Conservation (phyloP, 2,113 vertebrate species). For the Ammospiza nelsoni region DNA sequence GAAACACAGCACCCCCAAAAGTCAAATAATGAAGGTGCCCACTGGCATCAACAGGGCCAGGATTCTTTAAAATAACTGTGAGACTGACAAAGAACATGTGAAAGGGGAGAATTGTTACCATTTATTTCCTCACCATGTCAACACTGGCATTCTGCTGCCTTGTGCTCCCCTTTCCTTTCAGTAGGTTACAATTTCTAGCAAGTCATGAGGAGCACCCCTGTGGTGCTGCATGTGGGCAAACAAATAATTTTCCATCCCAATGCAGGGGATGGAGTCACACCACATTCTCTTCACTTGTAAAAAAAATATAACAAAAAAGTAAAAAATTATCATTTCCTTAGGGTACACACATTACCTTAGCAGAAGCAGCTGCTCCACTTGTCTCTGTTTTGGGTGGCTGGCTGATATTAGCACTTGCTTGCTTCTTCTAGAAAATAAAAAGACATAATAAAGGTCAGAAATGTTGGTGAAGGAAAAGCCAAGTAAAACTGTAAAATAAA, state of each 20-base stretch:
- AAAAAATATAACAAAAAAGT: too few relatives aligned
- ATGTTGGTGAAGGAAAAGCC: background rate
- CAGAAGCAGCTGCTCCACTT: background rate
- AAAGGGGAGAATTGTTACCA: background rate
- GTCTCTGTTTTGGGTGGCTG: background rate
- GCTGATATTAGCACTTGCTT: background rate
- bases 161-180: background rate
- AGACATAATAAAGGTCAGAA: background rate
- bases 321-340: background rate
- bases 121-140: background rate
- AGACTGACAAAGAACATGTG: background rate
- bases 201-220: background rate
- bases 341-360: background rate
- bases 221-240: background rate
- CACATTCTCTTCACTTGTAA: background rate
- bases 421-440: background rate
- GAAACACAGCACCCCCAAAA: background rate
- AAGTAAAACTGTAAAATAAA: background rate
- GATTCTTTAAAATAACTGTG: background rate
- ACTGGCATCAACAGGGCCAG: rapidly evolving
- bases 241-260: rapidly evolving
- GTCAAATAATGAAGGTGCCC: background rate
- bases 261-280: background rate
- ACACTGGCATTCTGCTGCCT: background rate
- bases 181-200: background rate